Conservation (phyloP, 2,888 invertebrate species). For the Melanophora roralis region DNA sequence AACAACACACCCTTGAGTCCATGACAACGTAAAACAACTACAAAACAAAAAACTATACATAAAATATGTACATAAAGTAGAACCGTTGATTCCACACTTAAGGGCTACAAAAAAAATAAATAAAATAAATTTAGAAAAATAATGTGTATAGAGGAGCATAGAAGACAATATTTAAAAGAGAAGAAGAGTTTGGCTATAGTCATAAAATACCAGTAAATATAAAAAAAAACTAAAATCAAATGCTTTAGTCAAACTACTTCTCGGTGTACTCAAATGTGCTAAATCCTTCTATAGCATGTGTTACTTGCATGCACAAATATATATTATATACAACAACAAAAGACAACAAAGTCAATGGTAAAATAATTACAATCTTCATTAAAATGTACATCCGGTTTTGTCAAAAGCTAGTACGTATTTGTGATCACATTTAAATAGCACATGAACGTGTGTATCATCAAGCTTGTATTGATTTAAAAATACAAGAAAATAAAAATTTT, state of each 20-base stretch:
- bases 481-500: constrained; percentile 22
- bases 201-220: constrained; percentile 41
- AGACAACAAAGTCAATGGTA: constrained; percentile 24
- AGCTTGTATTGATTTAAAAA: background rate
- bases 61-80: constrained; percentile 2
- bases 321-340: background rate
- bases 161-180: background rate
- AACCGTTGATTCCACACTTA: too few relatives aligned
- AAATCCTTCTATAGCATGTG: background rate
- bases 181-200: constrained; percentile 26
- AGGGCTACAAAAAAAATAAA: constrained; percentile 13
- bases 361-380: constrained; percentile 55
- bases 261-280: background rate
- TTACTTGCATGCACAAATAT: background rate
- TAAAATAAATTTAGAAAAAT: background rate
- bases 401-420: constrained; percentile 10
- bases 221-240: constrained; percentile 14
- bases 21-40: constrained; percentile 45
- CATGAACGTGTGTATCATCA: background rate
- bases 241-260: background rate
- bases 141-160: constrained; percentile 6
- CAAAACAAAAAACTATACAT: background rate
- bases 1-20: constrained; percentile 45
- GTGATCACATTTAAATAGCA: too few relatives aligned
- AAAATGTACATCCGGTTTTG: constrained; percentile 51